Base-by-base conservation (phyloP, 2,888 invertebrate species). In the Eulithis testata region DNA sequence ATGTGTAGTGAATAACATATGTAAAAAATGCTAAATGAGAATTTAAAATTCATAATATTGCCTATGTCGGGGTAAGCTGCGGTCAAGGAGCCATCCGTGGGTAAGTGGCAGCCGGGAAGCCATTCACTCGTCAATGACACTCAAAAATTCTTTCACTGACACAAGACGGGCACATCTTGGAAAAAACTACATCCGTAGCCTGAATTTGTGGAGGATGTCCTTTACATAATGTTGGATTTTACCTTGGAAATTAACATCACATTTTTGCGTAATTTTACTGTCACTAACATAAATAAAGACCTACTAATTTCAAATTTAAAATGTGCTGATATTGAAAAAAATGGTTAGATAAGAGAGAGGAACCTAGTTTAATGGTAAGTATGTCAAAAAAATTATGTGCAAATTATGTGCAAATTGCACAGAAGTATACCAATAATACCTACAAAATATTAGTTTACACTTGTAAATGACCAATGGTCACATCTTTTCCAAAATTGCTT, bases 121-220 rank as follows among this genome's bases (percentile, higher is more conserved):
- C 81, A 83, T 87, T 86, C 87, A 84, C 75, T 77, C 72, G 80
- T 89, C 88, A 83, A 90, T 89, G 87, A 78, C 84, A 82, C 91
- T 91, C 86, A 76, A 86, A 83, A 82, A 86, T 85, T 89, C 90
- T 90, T 91, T 89, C 89, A 90, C 87, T 86, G 84, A 85, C 84
- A 85, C 82, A 86, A 78, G 73, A 73, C 65, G 65, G 71, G 65
- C 66, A 68, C 70, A 63, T 72, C 66, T 72, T 68, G 65, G 62
- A 63, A 66, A 63, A 67, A 65, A 55, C 50, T 31, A 53, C 53
- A 44, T 54, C 50, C 47, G 53, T 52, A 65, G 60, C 56, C 55
- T 56, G 37, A 51, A 55, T 21, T 47, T 47, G 27, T 40, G 49
- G 40, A 44, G 11, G 11, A 27, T 43, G 7, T 31, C 27, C n/a